phyloP scores from a whole-genome alignment of 2,113 vertebrate species.

The Procavia capensis region DNA sequence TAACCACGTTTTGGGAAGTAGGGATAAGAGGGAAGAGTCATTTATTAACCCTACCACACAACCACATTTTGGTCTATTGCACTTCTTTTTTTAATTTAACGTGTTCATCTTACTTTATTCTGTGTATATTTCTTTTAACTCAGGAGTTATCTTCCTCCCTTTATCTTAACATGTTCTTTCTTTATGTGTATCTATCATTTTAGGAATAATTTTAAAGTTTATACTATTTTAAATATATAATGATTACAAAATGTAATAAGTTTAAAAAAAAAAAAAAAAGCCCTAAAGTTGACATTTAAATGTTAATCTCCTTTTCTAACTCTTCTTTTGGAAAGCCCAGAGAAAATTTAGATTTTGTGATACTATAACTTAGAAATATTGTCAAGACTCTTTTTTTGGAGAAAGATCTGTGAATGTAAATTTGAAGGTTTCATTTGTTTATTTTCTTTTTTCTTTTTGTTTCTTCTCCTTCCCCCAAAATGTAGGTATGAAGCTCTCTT shows the following conservation, averaged over 20 bases:
- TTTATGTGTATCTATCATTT: not conserved
- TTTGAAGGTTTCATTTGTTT: not conserved
- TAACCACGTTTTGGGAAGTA: not conserved
- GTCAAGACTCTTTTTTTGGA: not conserved
- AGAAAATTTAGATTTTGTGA: slow-evolving; percentile 35
- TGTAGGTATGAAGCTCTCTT: slow-evolving; percentile 96
- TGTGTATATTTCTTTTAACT: not conserved
- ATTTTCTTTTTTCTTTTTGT: not conserved
- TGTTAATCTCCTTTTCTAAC: not conserved
- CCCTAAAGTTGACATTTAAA: slow-evolving; percentile 6
- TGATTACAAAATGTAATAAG: slow-evolving; percentile 43
- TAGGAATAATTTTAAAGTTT: slow-evolving; percentile 7
- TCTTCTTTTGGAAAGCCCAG: slow-evolving; percentile 16
- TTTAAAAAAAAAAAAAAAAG: not conserved
- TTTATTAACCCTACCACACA: not conserved
- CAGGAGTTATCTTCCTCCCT: not conserved
- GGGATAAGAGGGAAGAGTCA: not conserved
- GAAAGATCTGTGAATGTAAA: not conserved
- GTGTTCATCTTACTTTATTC: not conserved
- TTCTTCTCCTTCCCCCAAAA: not conserved
- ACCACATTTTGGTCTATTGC: not conserved
- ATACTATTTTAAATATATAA: slow-evolving; percentile 4
- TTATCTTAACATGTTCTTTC: not conserved
- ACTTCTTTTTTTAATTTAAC: not conserved
- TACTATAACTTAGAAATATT: not conserved